Base-by-base conservation (phyloP, 2,888 invertebrate species). In the Scotopteryx bipunctaria region DNA sequence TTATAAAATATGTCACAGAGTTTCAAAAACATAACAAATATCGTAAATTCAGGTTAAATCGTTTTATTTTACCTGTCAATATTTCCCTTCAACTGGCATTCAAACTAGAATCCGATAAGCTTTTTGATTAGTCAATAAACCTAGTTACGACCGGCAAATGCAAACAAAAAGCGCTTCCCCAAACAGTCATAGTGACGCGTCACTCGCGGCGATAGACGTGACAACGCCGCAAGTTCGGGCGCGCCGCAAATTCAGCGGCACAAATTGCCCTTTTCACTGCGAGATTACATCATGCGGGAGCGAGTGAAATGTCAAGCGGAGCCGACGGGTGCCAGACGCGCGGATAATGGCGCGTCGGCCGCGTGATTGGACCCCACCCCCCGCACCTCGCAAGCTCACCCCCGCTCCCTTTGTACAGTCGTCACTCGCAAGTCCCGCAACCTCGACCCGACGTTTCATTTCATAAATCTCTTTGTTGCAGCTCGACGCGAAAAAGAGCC, bases 401-500 rank as follows among this genome's bases (percentile, higher is more conserved):
- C 75, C 77, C 80, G 81, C 81, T 81, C 81, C 79, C 86, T 86
- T 88, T 89, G 88, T 88, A 74, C 69, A 63, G 79, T 86, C 85
- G 85, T 87, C 88, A 87, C 84, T 80, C 76, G 83, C 87, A 87
- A 83, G 83, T 81, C 84, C 78, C 77, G 82, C 87, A 86, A 83
- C 84, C 82, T 78, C 83, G 74, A 78, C 80, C 83, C 81, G 85
- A 86, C 84, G 78, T 88, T 88, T 87, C 84, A 88, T 88, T 88
- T 85, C 83, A 85, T 87, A 83, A 83, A 86, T 84, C 76, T 82
- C 91, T 82, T 91, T 89, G 83, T 95, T 95, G 64, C 94, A 98
- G 98, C 92, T 98, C 93, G 98, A 98, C 91, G 97, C 98, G 63
- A 98, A 98, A 92, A 98, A 98, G 91, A 98, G 98, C 91, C 99